Conservation (phyloP, 2,797 vertebrate genomes). For the Smutsia temminckii region DNA sequence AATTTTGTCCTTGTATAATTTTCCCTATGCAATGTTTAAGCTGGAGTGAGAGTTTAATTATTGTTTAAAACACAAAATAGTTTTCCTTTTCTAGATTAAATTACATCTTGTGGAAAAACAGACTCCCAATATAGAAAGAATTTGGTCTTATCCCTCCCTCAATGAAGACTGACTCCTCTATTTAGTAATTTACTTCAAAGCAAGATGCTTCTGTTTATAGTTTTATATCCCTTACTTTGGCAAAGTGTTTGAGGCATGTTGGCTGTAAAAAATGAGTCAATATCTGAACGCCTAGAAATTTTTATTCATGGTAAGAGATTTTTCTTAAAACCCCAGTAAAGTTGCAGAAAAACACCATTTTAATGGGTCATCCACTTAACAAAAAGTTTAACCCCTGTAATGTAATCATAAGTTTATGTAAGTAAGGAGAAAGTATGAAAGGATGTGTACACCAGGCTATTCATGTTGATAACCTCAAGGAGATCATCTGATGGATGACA, state of each 20-base stretch:
- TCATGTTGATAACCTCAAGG: neutral
- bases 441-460: neutral
- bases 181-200: neutral
- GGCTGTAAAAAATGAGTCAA: neutral
- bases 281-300: neutral
- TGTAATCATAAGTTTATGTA: neutral
- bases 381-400: neutral
- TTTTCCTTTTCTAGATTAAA: conserved; percentile 35
- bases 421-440: neutral
- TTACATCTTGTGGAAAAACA: neutral
- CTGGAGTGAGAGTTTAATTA: neutral
- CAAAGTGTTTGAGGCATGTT: neutral
- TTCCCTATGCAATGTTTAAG: conserved; percentile 12
- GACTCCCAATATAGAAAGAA: neutral
- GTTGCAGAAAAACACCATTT: neutral
- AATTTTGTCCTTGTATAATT: neutral
- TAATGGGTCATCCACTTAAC: neutral
- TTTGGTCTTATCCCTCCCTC: neutral
- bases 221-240: neutral
- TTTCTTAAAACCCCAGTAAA: neutral
- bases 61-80: neutral
- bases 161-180: neutral
- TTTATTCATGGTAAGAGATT: neutral
- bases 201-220: neutral
- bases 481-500: neutral